Evolutionary conservation across 2,797 vertebrate genomes (phyloP), one percentile per base, ranked within the genome.

Genomic region (Coregonus suidteri): DNA sequence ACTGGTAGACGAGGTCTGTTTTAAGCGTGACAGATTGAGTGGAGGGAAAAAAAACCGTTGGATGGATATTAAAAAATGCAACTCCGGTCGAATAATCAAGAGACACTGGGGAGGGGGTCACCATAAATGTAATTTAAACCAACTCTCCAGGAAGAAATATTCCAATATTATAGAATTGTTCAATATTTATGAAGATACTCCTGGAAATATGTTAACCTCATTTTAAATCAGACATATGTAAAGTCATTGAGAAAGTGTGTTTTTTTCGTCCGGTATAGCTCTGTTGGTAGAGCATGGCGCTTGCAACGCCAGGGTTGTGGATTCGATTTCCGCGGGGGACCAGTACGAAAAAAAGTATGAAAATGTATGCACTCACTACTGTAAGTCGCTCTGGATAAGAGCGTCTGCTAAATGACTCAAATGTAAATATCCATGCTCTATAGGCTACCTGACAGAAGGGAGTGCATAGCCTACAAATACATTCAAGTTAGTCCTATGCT

Each of bases 1-100:
- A 96, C 95, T 95, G 95, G 94, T 96, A 93, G 92, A 94, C 91
- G 88, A 91, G 90, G 77, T 84, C 89, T 83, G 86, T 93, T 91
- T 94, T 77, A 90, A 92, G 90, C 91, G 94, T 94, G 97, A 97
- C 97, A 98, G 97, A 97, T 97, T 98, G 97, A 91, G 84, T 84
- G 83, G 89, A 89, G 88, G 87, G 87, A 84, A 87, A 86, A 87
- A 30, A 77, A 94, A 95, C 97, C 96, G 97, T 97, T 97, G 92
- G 91, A 88, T 95, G 90, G 89, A 91, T 89, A 64, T 64, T 25
- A 81, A 91, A 89, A 90, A 88, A 88, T 84, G 87, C 83, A 83
- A 84, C 87, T 85, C 85, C 84, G 70, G 81, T 78, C 31, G 51
- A 62, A 68, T 77, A 83, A 82, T 31, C 88, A 91, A 88, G 83